These are phyloP conservation scores for Cepaea nemoralis DNA, from an alignment of 1,140 invertebrate species.

Conservation along the genomic window DNA sequence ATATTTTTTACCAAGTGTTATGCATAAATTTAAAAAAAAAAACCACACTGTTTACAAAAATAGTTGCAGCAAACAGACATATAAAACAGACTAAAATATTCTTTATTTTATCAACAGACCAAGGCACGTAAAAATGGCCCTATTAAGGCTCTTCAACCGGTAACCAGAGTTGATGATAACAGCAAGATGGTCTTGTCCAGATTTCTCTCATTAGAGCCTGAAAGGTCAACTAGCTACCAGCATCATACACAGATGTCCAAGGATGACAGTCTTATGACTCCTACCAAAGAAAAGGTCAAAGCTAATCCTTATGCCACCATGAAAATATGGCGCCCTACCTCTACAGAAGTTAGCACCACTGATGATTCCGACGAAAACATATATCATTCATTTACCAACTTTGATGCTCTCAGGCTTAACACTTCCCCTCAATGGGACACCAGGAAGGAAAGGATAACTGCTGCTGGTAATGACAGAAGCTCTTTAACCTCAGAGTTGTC, in stretches of 20 bases:
- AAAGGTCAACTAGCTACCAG: neutral
- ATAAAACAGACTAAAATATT: neutral
- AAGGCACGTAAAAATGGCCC: slow-evolving; percentile 58
- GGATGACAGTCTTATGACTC: slow-evolving; percentile 43
- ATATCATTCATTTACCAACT: slow-evolving; percentile 47
- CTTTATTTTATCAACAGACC: slow-evolving; percentile 46
- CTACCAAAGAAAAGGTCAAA: slow-evolving; percentile 42
- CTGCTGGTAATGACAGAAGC: neutral
- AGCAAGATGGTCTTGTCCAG: neutral
- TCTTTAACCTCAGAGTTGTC: neutral
- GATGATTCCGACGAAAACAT: slow-evolving; percentile 35
- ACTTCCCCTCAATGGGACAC: neutral
- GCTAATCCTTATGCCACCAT: slow-evolving; percentile 53
- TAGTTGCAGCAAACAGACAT: no score
- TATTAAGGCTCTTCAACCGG: slow-evolving; percentile 58
- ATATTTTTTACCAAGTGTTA: no score
- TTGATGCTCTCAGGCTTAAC: slow-evolving; percentile 35
- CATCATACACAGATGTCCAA: slow-evolving; percentile 31
- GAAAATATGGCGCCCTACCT: slow-evolving; percentile 52
- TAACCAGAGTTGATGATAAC: slow-evolving; percentile 39
- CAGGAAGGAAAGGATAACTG: neutral
- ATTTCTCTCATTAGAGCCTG: neutral
- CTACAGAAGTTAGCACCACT: slow-evolving; percentile 34
- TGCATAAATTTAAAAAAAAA: no score
- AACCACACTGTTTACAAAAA: no score